phyloP scores from a whole-genome alignment of 2,888 invertebrate species.

The Tigriopus californicus region DNA sequence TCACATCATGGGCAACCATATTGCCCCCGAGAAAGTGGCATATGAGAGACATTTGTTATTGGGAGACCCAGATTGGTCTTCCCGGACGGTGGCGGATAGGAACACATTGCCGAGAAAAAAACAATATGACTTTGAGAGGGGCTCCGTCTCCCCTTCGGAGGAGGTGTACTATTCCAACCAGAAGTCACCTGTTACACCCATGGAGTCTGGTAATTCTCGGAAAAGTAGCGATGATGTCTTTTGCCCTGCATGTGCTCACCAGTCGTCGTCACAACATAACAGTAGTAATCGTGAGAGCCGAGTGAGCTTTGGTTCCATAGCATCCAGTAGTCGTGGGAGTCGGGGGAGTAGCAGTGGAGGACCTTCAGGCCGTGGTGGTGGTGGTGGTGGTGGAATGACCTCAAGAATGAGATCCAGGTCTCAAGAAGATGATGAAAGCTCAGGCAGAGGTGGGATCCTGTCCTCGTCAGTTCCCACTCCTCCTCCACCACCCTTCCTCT shows the following conservation, averaged over 20 bases:
- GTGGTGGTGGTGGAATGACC: neutral
- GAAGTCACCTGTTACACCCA: neutral
- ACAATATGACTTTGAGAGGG: neutral
- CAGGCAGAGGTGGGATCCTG: neutral
- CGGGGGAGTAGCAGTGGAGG: neutral
- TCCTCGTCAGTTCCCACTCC: conserved; percentile 1
- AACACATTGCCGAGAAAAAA: conserved; percentile 3
- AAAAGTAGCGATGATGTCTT: neutral
- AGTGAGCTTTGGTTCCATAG: neutral
- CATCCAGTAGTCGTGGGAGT: neutral
- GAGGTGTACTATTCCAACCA: neutral
- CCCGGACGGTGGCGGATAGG: neutral
- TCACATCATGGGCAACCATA: neutral
- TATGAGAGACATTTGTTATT: neutral
- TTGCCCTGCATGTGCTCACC: conserved; percentile 3
- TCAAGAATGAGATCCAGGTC: neutral
- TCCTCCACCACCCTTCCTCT: neutral
- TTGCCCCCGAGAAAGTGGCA: neutral
- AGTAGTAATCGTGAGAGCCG: neutral
- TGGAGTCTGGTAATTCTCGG: neutral
- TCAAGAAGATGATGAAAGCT: neutral
- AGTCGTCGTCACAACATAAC: neutral
- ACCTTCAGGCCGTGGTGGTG: neutral
- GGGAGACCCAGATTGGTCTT: neutral
- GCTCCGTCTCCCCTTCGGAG: neutral